Percentiles rank a stretch among this genome's conserved stretches.
Evolutionary conservation across 1,140 invertebrate species (phyloP).

Genomic region (Drosophila repletoides): DNA sequence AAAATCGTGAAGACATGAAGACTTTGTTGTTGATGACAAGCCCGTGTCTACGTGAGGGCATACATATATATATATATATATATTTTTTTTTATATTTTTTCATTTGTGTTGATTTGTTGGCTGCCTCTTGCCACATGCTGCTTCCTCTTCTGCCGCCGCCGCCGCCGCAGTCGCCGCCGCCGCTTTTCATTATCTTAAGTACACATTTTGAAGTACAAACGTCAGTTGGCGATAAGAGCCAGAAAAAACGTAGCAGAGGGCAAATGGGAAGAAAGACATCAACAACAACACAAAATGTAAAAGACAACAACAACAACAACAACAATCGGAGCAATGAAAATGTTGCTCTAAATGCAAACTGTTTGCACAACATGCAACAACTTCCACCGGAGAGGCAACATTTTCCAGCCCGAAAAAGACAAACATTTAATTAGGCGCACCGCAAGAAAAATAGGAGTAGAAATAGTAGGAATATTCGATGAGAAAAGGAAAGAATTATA

Average conservation of each 20-base stretch:
- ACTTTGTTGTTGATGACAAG: slow-evolving; percentile 29
- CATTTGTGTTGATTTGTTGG: slow-evolving; percentile 31
- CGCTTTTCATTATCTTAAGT: slow-evolving; percentile 78
- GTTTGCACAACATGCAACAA: slow-evolving; percentile 55
- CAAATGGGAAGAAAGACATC: slow-evolving; percentile 46
- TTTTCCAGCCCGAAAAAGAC: too few species aligned
- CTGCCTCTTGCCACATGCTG: not conserved
- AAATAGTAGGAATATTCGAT: too few species aligned
- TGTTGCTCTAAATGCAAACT: slow-evolving; percentile 72
- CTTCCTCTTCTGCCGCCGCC: slow-evolving; percentile 18
- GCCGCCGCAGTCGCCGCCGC: not conserved
- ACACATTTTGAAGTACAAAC: slow-evolving; percentile 80
- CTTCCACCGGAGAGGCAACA: slow-evolving; percentile 8
- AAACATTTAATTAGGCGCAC: slow-evolving; percentile 65
- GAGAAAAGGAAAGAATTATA: too few species aligned
- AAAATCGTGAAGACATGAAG: slow-evolving; percentile 26
- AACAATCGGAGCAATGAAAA: slow-evolving; percentile 46
- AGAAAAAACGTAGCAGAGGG: slow-evolving; percentile 36
- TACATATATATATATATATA: too few species aligned
- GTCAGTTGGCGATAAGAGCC: slow-evolving; percentile 72
- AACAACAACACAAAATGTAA: too few species aligned
- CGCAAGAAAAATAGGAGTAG: too few species aligned
- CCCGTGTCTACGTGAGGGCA: slow-evolving; percentile 42
- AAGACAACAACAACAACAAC: slow-evolving; percentile 10
- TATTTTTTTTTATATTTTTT: too few species aligned